phyloP scores from a whole-genome alignment of 2,888 invertebrate genomes.

The Orthonevra nobilis region DNA sequence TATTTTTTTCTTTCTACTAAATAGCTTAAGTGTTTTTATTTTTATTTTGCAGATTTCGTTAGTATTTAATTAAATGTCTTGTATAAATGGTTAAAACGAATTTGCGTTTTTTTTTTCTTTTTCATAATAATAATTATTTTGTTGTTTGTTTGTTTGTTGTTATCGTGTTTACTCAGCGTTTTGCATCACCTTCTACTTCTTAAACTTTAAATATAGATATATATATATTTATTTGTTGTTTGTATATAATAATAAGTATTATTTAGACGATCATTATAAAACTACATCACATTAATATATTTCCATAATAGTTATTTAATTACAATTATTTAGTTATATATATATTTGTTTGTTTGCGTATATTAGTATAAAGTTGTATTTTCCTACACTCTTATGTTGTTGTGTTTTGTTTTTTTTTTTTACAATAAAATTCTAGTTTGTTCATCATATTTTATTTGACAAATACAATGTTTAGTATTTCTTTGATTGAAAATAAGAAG shows the following conservation, averaged over 20 bases:
- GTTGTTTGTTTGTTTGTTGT: slow-evolving; percentile 1
- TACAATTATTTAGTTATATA: slow-evolving; percentile 34
- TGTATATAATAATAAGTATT: slow-evolving; percentile 66
- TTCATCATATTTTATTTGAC: too few species aligned
- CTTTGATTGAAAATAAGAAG: slow-evolving; percentile 4
- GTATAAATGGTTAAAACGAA: slow-evolving; percentile 54
- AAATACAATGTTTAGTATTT: slow-evolving; percentile 52
- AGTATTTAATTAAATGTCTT: slow-evolving; percentile 61
- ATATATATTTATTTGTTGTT: slow-evolving; percentile 55
- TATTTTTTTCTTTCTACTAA: slow-evolving; percentile 33
- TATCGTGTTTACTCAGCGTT: too few species aligned
- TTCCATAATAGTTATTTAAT: slow-evolving; percentile 65
- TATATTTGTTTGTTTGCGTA: slow-evolving; percentile 44
- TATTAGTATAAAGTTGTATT: slow-evolving; percentile 30
- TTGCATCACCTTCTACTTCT: slow-evolving; percentile 24
- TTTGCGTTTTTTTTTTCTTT: slow-evolving; percentile 17
- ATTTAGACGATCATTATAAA: slow-evolving; percentile 70
- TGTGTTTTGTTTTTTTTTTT: slow-evolving; percentile 23
- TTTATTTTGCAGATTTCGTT: slow-evolving; percentile 22
- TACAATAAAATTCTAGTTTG: slow-evolving; percentile 65
- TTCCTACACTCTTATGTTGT: slow-evolving; percentile 7
- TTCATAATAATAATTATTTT: slow-evolving; percentile 9
- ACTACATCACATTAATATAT: slow-evolving; percentile 71
- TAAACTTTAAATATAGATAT: slow-evolving; percentile 59
- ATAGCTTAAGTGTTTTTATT: slow-evolving; percentile 44